These are phyloP conservation scores for Bothrops jararaca DNA, from an alignment of 2,113 vertebrate genomes.

Conservation along the genomic window DNA sequence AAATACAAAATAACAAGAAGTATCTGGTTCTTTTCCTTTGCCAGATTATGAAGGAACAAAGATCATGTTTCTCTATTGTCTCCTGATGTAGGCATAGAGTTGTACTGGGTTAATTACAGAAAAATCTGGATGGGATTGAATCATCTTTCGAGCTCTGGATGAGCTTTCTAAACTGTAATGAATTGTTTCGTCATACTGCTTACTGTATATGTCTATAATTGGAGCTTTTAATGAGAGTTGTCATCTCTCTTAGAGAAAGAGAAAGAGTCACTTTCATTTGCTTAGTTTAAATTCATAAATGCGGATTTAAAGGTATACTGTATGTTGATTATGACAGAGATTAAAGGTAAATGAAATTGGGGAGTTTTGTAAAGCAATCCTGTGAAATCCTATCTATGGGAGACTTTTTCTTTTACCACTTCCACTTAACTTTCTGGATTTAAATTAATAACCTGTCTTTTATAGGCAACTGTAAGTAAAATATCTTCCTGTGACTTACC, in stretches of 20 bases:
- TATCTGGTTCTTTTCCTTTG: neutral
- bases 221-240: slow-evolving; percentile 23
- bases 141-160: neutral
- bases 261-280: slow-evolving; percentile 16
- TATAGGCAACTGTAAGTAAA: neutral
- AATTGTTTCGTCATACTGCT: neutral
- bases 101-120: neutral
- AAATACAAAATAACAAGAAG: neutral
- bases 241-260: neutral
- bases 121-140: neutral
- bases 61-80: neutral
- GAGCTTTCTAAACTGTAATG: neutral
- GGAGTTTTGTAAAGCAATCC: neutral
- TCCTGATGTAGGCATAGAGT: neutral
- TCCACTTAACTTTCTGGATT: neutral
- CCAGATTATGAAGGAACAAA: neutral
- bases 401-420: neutral
- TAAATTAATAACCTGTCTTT: neutral
- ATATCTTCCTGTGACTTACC: neutral
- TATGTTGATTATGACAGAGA: neutral
- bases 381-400: neutral
- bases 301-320: neutral
- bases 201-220: neutral
- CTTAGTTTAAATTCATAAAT: neutral
- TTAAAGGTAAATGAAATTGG: neutral